Evolutionary conservation across 2,888 invertebrate genomes (phyloP).

Genomic region (Cistogaster globosa): DNA sequence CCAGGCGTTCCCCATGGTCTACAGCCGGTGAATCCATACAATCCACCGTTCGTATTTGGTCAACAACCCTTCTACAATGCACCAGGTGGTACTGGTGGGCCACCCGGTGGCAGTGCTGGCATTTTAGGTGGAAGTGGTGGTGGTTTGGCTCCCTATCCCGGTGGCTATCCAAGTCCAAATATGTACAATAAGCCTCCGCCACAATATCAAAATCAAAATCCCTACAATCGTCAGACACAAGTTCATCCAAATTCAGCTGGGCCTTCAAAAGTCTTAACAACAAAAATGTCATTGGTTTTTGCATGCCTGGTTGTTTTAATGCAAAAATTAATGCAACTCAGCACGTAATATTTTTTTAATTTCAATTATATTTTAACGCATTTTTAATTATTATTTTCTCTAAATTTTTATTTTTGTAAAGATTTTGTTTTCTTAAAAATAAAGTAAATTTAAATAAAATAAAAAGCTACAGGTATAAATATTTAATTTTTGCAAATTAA

Average conservation of each 20-base stretch:
- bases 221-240: constrained; percentile 82
- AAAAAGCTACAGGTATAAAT: constrained; percentile 50
- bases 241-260: constrained; percentile 74
- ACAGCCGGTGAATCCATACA: constrained; percentile 82
- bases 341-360: constrained; percentile 72
- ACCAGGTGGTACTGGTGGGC: constrained; percentile 81
- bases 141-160: constrained; percentile 78
- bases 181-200: constrained; percentile 83
- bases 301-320: constrained; percentile 32
- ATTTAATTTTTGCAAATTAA: constrained; percentile 51
- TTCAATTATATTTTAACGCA: constrained; percentile 33
- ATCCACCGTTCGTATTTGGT: constrained; percentile 82
- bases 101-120: constrained; percentile 80
- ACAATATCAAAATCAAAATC: constrained; percentile 81
- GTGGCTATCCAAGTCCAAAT: constrained; percentile 80
- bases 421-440: constrained; percentile 30
- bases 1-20: constrained; percentile 80
- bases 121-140: constrained; percentile 76
- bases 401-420: constrained; percentile 32
- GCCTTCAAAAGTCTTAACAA: constrained; percentile 39
- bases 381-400: constrained; percentile 27
- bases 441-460: constrained; percentile 3
- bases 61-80: constrained; percentile 80
- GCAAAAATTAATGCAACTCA: constrained; percentile 46
- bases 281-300: constrained; percentile 31